Conservation (phyloP, 2,797 vertebrate species). For the Sebastiscus albofasciatus region DNA sequence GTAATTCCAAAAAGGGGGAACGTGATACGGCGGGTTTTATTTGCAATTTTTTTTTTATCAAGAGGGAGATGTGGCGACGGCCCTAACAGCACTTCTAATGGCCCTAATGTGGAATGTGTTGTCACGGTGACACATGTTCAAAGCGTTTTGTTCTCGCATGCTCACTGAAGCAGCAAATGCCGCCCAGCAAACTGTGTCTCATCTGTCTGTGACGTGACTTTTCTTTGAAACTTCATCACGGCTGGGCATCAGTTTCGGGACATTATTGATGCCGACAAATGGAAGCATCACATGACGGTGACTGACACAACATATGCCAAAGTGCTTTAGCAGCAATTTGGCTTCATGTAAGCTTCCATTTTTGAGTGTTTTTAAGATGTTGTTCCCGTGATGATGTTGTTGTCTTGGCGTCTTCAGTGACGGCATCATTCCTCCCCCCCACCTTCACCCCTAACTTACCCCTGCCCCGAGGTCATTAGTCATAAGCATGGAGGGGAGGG, state of each 20-base stretch:
- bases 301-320: conserved; percentile 17
- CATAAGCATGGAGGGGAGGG: conserved; percentile 38
- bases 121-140: conserved; percentile 72
- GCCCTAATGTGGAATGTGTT: conserved; percentile 52
- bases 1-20: conserved; percentile 59
- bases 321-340: neutral
- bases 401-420: conserved; percentile 43
- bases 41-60: conserved; percentile 50
- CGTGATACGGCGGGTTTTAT: conserved; percentile 55
- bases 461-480: conserved; percentile 69
- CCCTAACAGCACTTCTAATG: conserved; percentile 54
- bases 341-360: neutral
- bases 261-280: conserved; percentile 8
- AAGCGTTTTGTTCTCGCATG: conserved; percentile 50
- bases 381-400: conserved; percentile 41
- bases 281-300: conserved; percentile 12
- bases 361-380: neutral
- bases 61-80: conserved; percentile 60
- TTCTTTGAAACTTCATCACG: conserved; percentile 1
- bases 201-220: conserved; percentile 53
- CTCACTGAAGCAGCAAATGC: conserved; percentile 60
- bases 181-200: conserved; percentile 13
- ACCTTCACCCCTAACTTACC: conserved; percentile 66
- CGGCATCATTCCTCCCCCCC: conserved; percentile 25
- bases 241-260: neutral